Percentiles rank a stretch among this genome's conserved stretches.
Conservation (phyloP, 2,797 vertebrate species). For the Myotis pilosus region DNA sequence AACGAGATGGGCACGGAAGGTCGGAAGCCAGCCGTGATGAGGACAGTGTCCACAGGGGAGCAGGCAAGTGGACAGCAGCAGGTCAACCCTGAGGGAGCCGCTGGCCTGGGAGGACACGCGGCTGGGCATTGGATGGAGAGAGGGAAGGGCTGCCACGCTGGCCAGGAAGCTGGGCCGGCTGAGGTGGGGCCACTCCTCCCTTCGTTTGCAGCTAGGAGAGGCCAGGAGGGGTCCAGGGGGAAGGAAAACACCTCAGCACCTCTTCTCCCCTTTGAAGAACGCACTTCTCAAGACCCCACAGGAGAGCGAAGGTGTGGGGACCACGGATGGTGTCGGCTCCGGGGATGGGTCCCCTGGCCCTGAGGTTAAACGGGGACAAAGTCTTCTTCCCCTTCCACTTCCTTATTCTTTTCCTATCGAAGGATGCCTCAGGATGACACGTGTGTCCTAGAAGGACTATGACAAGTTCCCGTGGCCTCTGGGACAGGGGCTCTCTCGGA, state of each 20-base stretch:
- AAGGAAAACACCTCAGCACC: accelerated
- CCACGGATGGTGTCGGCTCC: accelerated
- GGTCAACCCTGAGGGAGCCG: neutral
- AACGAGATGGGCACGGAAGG: neutral
- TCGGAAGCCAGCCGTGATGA: neutral
- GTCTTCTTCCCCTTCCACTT: neutral
- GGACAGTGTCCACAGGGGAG: neutral
- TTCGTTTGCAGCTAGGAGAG: neutral
- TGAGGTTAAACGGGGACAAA: neutral
- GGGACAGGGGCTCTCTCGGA: neutral
- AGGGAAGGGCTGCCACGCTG: neutral
- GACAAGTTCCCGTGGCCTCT: neutral
- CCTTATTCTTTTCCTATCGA: neutral
- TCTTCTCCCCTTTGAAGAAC: neutral
- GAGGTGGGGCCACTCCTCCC: too few species aligned
- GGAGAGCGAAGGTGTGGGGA: neutral
- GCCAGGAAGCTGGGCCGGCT: too few species aligned
- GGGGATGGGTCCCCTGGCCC: accelerated
- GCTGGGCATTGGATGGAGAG: neutral
- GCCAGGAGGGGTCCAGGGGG: accelerated
- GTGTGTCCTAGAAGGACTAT: neutral
- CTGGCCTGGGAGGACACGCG: neutral
- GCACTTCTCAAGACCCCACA: neutral
- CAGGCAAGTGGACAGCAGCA: neutral
- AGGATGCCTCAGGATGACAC: neutral